phyloP scores from a whole-genome alignment of 2,888 invertebrate genomes.

The Xanthorhoe designata region DNA sequence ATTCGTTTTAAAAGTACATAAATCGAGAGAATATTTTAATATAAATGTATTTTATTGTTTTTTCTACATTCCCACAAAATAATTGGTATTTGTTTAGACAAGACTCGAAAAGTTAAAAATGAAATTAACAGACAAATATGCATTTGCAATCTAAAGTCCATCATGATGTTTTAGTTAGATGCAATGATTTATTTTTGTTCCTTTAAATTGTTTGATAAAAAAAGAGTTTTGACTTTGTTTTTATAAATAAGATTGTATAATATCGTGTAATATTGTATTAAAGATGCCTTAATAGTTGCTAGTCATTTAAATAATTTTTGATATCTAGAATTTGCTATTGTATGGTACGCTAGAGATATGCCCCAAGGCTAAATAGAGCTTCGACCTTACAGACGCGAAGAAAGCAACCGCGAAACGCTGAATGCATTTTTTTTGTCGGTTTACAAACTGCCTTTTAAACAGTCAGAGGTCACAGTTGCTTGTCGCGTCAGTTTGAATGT shows the following conservation, averaged over 20 bases:
- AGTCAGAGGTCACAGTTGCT: neutral
- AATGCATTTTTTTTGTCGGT: neutral
- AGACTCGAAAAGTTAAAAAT: too few relatives aligned
- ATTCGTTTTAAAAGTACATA: neutral
- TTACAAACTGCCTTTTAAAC: neutral
- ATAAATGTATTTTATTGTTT: neutral
- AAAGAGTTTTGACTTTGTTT: neutral
- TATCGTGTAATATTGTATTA: slow-evolving; percentile 39
- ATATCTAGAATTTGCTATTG: slow-evolving; percentile 40
- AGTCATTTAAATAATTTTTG: slow-evolving; percentile 53
- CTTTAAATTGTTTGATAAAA: too few relatives aligned
- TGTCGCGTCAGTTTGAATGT: slow-evolving; percentile 4
- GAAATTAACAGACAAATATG: neutral
- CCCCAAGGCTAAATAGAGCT: slow-evolving; percentile 21
- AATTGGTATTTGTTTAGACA: neutral
- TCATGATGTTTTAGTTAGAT: neutral
- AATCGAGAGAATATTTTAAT: neutral
- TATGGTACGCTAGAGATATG: slow-evolving; percentile 33
- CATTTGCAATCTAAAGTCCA: neutral
- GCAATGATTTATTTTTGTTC: neutral
- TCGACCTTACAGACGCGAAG: neutral
- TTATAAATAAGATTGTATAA: slow-evolving; percentile 4
- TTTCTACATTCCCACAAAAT: neutral
- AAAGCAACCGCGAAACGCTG: neutral
- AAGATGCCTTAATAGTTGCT: slow-evolving; percentile 73